Evolutionary conservation across 2,888 invertebrate genomes (phyloP).

Genomic region (Cheilosia soror): DNA sequence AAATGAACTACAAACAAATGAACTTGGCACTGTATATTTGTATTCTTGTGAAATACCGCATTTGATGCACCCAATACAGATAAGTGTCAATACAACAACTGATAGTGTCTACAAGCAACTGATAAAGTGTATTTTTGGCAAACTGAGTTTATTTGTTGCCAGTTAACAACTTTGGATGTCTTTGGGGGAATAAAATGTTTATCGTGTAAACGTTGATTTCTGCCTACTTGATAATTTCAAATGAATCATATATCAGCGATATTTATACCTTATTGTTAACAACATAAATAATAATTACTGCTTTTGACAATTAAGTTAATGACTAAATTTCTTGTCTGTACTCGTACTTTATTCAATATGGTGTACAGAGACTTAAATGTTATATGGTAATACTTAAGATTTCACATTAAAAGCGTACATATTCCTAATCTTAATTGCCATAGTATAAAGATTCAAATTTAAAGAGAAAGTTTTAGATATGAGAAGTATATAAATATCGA

Average conservation of each 20-base stretch:
- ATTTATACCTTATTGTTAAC: neutral
- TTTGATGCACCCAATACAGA: neutral
- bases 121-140: neutral
- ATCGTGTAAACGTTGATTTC: neutral
- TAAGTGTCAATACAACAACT: conserved; percentile 4
- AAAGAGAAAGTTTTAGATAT: too few species aligned
- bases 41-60: neutral
- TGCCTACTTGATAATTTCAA: neutral
- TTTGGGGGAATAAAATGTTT: neutral
- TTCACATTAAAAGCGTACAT: too few species aligned
- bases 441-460: too few species aligned
- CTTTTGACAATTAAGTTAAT: neutral
- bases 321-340: too few species aligned
- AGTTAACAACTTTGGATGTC: neutral
- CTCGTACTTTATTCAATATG: too few species aligned
- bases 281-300: neutral
- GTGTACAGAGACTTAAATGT: too few species aligned
- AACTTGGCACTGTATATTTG: neutral
- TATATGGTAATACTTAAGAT: too few species aligned
- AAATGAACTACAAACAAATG: neutral
- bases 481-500: too few species aligned
- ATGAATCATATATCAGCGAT: neutral
- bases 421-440: too few species aligned
- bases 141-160: neutral
- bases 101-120: conserved; percentile 1